These are phyloP conservation scores for Passer montanus DNA, from an alignment of 2,113 vertebrate genomes.

Conservation along the genomic window DNA sequence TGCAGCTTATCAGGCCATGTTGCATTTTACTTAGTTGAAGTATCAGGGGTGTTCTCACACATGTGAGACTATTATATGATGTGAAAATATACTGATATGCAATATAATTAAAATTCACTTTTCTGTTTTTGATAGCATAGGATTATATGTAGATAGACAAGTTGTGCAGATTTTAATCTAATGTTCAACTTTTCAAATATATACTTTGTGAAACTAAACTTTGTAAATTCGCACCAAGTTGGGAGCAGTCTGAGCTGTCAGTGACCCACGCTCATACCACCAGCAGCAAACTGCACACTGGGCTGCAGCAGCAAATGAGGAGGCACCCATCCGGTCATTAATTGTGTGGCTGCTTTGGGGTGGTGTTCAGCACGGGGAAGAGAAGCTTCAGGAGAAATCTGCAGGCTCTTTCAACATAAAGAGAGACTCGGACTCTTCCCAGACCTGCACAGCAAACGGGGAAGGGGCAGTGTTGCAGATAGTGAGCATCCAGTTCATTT, in stretches of 20 bases:
- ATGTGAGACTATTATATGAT: background rate
- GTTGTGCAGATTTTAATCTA: background rate
- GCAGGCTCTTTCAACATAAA: background rate
- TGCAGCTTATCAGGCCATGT: background rate
- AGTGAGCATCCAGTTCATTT: background rate
- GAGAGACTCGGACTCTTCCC: background rate
- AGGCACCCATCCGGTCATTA: accelerated
- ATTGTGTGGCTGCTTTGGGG: background rate
- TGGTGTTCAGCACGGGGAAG: accelerated
- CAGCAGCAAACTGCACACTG: background rate
- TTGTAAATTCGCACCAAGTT: background rate
- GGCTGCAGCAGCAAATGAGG: background rate
- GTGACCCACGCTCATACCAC: accelerated
- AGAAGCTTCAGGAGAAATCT: background rate
- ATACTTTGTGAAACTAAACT: background rate
- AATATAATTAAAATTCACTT: background rate
- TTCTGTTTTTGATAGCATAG: background rate
- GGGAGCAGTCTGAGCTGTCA: background rate
- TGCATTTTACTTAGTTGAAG: background rate
- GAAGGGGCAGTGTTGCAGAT: accelerated
- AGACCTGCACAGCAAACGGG: background rate
- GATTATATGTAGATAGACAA: background rate
- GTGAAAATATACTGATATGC: no score
- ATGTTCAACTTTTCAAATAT: background rate
- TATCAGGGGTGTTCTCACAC: background rate